These are phyloP conservation scores for Hoplias malabaricus DNA, from an alignment of 2,113 vertebrate species.

Conservation along the genomic window DNA sequence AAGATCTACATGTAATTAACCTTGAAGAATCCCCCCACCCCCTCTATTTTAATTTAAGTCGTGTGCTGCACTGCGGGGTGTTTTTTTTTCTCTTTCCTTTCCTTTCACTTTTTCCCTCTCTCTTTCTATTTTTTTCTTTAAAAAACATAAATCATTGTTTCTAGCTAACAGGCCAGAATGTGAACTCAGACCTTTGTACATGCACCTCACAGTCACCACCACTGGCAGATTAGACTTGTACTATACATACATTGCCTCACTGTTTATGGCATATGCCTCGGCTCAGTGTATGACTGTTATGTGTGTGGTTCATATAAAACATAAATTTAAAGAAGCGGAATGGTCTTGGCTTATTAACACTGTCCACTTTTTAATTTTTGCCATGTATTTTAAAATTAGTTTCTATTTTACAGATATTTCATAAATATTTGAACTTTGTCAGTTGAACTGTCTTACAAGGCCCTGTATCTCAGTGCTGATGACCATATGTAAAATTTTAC, in stretches of 20 bases:
- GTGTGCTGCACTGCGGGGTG: slow-evolving; percentile 47
- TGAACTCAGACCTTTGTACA: slow-evolving; percentile 20
- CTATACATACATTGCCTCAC: background rate
- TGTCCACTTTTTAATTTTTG: too few species aligned
- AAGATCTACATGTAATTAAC: slow-evolving; percentile 56
- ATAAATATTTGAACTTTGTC: background rate
- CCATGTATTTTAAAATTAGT: too few species aligned
- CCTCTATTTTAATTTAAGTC: slow-evolving; percentile 55
- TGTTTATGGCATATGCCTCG: background rate
- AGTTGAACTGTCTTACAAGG: background rate
- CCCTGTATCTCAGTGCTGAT: background rate
- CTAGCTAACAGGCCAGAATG: background rate
- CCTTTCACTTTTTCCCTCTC: background rate
- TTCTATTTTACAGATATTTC: too few species aligned
- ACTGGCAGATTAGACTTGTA: background rate
- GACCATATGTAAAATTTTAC: slow-evolving; percentile 31
- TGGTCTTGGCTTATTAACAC: too few species aligned
- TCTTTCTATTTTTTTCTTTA: slow-evolving; percentile 26
- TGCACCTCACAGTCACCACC: background rate
- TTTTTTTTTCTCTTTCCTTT: background rate
- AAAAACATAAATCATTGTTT: slow-evolving; percentile 25
- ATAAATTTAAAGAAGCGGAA: too few species aligned
- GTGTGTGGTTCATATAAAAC: too few species aligned
- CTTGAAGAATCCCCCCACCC: slow-evolving; percentile 46
- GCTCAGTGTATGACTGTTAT: background rate